Base-by-base conservation (phyloP, 2,888 invertebrate species). In the Yponomeuta plumbellus region DNA sequence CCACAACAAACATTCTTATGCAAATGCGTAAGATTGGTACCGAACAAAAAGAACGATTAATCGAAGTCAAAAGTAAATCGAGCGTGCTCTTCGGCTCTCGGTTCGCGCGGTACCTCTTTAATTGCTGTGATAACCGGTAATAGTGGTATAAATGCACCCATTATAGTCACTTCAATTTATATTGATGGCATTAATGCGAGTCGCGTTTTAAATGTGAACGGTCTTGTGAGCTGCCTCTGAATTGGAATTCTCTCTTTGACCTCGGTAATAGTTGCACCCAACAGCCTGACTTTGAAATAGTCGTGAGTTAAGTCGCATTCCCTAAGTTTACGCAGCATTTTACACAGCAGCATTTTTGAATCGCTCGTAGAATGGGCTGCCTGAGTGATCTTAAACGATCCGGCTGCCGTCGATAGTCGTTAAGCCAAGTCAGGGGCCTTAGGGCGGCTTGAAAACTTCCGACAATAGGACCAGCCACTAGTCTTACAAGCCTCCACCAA, bases 71-170 rank as follows among this genome's bases (percentile, higher is more conserved):
- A 84, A 85, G 79, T 82, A 84, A 86, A 84, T 84, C 80, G 81
- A 83, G 78, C 77, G 79, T 79, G 80, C 77, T 75, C 78, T 71
- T 77, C 74, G 77, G 75, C 76, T 73, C 74, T 78, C 72, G 75
- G 80, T 81, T 83, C 76, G 80, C 80, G 78, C 79, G 75, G 73
- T 80, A 80, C 79, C 78, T 80, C 80, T 86, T 86, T 88, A 86
- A 86, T 88, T 86, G 83, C 80, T 79, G 80, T 83, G 83, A 85
- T 86, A 85, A 85, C 83, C 78, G 79, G 81, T 84, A 83, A 83
- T 83, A 84, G 80, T 83, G 71, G 79, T 81, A 82, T 86, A 84
- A 84, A 85, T 84, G 81, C 57, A 20, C 56, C 65, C 57, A 82
- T 84, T 82, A 83, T 77, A 77, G 77, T 79, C 80, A 77, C 75